A percentile compares a stretch with the other conserved stretches of the same genome.
Conservation (phyloP, 2,797 vertebrate genomes). For the Silurus lanzhouensis region DNA sequence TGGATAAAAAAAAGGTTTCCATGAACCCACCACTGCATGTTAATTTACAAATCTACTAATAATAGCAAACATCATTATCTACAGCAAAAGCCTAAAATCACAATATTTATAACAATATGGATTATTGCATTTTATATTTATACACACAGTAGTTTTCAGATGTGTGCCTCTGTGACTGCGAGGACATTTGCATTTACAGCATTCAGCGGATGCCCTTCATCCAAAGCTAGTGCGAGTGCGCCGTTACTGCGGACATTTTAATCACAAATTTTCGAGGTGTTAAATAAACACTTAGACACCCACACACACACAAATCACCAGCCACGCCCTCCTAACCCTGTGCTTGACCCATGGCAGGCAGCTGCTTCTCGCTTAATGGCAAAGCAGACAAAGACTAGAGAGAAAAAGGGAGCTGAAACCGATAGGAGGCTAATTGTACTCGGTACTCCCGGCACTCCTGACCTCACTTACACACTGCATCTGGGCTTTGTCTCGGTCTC, state of each 20-base stretch:
- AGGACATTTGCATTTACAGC: too few relatives aligned
- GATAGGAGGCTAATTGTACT: slow-evolving; percentile 42
- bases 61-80: background rate
- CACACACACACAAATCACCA: slow-evolving; percentile 5
- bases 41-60: background rate
- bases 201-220: too few relatives aligned
- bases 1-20: background rate
- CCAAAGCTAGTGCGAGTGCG: background rate
- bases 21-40: background rate
- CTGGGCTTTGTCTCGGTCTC: slow-evolving; percentile 40
- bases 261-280: background rate
- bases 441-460: slow-evolving; percentile 32
- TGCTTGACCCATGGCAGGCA: slow-evolving; percentile 62
- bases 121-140: background rate
- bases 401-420: slow-evolving; percentile 27
- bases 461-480: slow-evolving; percentile 43
- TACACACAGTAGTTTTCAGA: background rate
- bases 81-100: background rate
- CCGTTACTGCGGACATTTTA: background rate
- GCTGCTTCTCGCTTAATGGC: slow-evolving; percentile 58
- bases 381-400: slow-evolving; percentile 42
- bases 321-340: slow-evolving; percentile 11
- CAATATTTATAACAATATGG: background rate
- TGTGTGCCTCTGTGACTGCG: too few relatives aligned
- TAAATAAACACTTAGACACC: background rate